Conservation (phyloP, 2,888 invertebrate genomes). For the Aethes cnicana region DNA sequence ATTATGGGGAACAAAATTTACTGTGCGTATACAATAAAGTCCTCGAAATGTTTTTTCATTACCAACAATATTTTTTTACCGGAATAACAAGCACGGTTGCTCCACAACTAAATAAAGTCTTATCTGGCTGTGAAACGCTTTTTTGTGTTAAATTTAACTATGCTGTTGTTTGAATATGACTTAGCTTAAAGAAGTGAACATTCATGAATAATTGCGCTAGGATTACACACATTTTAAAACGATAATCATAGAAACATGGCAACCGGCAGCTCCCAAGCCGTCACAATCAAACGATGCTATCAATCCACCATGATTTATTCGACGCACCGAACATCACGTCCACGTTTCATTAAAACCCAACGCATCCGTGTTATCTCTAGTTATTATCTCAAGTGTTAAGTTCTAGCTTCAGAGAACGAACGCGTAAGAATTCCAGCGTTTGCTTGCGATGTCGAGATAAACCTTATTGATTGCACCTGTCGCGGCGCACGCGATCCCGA, state of each 20-base stretch:
- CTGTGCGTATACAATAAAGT: too few species aligned
- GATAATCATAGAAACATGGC: not conserved
- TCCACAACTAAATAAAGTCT: too few species aligned
- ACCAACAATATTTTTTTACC: too few species aligned
- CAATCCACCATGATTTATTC: slow-evolving; percentile 21
- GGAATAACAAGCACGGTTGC: too few species aligned
- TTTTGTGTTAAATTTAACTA: too few species aligned
- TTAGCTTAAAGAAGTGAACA: too few species aligned
- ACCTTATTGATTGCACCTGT: slow-evolving; percentile 74
- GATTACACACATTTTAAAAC: not conserved
- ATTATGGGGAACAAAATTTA: slow-evolving; percentile 40
- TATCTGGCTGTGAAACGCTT: too few species aligned
- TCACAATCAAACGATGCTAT: slow-evolving; percentile 16
- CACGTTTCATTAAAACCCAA: slow-evolving; percentile 29
- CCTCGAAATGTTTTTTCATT: too few species aligned
- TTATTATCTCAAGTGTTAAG: slow-evolving; percentile 47
- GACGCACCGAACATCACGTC: slow-evolving; percentile 28
- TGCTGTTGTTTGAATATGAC: too few species aligned
- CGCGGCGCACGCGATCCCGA: slow-evolving; percentile 74
- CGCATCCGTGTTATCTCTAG: slow-evolving; percentile 28
- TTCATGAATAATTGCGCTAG: not conserved
- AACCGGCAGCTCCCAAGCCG: slow-evolving; percentile 1
- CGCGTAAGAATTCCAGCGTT: slow-evolving; percentile 78
- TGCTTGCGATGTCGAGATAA: slow-evolving; percentile 68
- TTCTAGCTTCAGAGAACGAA: slow-evolving; percentile 59